phyloP scores from a whole-genome alignment of 2,888 invertebrate genomes.

The Sinhomidia bicolor region DNA sequence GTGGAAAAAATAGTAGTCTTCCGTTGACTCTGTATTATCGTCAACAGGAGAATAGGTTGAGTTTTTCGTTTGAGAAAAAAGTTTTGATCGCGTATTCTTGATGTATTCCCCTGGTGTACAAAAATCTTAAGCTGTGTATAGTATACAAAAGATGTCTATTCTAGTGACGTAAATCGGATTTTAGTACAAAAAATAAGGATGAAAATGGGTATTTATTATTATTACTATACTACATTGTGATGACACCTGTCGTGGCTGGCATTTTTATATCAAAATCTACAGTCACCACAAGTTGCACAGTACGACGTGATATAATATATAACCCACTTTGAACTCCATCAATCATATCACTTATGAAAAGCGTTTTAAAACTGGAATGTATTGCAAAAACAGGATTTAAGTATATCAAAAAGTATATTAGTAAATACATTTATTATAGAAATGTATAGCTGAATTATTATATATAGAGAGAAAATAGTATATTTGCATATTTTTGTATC shows the following conservation, averaged over 20 bases:
- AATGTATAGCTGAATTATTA: too few relatives aligned
- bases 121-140: too few relatives aligned
- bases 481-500: too few relatives aligned
- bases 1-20: conserved; percentile 4
- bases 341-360: neutral
- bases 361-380: too few relatives aligned
- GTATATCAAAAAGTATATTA: too few relatives aligned
- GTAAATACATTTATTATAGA: too few relatives aligned
- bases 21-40: neutral
- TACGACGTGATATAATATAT: neutral
- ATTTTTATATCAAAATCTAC: neutral
- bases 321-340: neutral
- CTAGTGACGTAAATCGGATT: conserved; percentile 14
- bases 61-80: neutral
- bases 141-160: neutral
- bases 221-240: too few relatives aligned
- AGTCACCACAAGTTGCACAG: neutral
- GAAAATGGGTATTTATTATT: neutral
- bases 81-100: neutral
- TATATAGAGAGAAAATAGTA: too few relatives aligned
- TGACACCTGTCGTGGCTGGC: neutral
- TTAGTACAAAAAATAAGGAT: neutral
- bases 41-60: neutral
- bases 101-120: neutral
- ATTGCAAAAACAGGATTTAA: too few relatives aligned